Evolutionary conservation across 2,113 vertebrate species (phyloP).

Genomic region (Macquaria ambigua): DNA sequence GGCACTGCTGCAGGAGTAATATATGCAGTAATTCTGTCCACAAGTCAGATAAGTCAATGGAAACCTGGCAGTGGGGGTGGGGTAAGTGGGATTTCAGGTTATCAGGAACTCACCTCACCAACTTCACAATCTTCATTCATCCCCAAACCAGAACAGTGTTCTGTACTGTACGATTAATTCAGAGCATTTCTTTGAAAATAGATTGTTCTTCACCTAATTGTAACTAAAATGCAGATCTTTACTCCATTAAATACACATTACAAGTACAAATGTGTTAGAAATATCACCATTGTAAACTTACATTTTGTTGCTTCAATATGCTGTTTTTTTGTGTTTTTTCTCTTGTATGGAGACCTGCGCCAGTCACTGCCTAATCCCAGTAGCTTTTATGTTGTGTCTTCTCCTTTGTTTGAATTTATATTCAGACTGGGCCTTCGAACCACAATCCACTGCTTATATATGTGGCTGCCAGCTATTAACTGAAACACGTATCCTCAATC

Average conservation of each 20-base stretch:
- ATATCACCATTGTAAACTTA: not conserved
- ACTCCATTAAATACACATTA: not conserved
- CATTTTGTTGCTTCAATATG: constrained; percentile 1
- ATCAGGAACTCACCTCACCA: constrained; percentile 50
- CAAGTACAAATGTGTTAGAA: not conserved
- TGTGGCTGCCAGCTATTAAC: constrained; percentile 41
- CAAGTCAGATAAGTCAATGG: constrained; percentile 60
- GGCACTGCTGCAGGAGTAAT: constrained; percentile 57
- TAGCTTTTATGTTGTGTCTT: constrained; percentile 38
- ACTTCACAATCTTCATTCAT: constrained; percentile 42
- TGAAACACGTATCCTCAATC: constrained; percentile 59
- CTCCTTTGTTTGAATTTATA: constrained; percentile 62
- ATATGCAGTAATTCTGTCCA: constrained; percentile 56
- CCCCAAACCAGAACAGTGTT: not conserved
- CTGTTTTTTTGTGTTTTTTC: not conserved
- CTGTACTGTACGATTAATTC: too few species aligned
- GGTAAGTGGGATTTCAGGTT: constrained; percentile 16
- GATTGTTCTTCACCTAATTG: not conserved
- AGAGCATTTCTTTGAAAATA: not conserved
- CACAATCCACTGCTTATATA: constrained; percentile 21
- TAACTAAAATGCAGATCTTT: constrained; percentile 7
- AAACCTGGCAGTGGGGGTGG: constrained; percentile 45
- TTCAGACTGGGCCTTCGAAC: constrained; percentile 63
- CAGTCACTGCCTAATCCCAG: constrained; percentile 36
- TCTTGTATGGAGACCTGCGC: constrained; percentile 25